Evolutionary conservation across 2,797 vertebrate species (phyloP).

Genomic region (Yasuhikotakia modesta): DNA sequence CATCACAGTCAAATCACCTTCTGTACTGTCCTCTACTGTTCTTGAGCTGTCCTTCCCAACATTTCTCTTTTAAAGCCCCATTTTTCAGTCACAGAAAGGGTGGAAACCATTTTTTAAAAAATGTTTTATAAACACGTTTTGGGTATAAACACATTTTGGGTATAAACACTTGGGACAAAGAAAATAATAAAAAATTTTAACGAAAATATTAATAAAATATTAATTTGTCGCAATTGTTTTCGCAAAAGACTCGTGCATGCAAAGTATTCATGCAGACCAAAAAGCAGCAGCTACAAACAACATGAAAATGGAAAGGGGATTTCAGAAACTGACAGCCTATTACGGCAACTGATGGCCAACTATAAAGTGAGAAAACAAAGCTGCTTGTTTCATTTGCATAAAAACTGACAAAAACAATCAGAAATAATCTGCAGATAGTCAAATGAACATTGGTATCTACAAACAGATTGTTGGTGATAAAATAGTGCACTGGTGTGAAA

Average conservation of each 20-base stretch:
- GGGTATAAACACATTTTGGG: too few relatives aligned
- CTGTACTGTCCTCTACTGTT: background rate
- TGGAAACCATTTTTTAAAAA: too few relatives aligned
- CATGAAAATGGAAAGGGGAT: background rate
- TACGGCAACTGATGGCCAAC: background rate
- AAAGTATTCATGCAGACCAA: too few relatives aligned
- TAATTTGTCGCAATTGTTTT: too few relatives aligned
- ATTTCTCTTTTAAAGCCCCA: too few relatives aligned
- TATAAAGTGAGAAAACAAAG: background rate
- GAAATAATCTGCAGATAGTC: background rate
- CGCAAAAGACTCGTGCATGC: too few relatives aligned
- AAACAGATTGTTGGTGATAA: background rate
- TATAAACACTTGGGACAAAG: too few relatives aligned
- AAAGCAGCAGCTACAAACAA: background rate
- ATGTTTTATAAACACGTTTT: too few relatives aligned
- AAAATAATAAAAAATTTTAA: too few relatives aligned
- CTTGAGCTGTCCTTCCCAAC: too few relatives aligned
- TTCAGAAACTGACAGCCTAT: background rate
- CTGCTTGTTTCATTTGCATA: background rate
- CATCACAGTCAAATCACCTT: background rate
- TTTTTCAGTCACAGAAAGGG: too few relatives aligned
- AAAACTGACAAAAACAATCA: background rate
- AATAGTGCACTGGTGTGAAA: background rate
- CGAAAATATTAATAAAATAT: too few relatives aligned
- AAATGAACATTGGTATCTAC: background rate